Evolutionary conservation across 2,888 invertebrate genomes (phyloP).

Genomic region (Ichneumon xanthorius): DNA sequence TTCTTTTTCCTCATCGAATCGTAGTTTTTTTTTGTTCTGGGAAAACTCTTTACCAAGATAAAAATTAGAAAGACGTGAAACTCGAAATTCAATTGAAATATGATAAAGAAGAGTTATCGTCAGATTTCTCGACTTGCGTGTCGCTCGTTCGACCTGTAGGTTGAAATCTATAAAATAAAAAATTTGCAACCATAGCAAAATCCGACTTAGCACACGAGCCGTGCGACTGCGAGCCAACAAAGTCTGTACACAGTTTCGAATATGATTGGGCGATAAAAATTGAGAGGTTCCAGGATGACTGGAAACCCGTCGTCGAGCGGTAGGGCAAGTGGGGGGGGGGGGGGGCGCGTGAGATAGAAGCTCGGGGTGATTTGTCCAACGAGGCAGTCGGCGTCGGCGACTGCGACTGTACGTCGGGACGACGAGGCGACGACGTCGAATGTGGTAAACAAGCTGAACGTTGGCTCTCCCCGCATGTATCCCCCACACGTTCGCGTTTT

Average conservation of each 20-base stretch:
- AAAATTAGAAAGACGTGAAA: too few relatives aligned
- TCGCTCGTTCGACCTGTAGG: not conserved
- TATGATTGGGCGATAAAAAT: conserved; percentile 63
- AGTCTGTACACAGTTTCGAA: conserved; percentile 30
- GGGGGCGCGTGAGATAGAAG: conserved; percentile 9
- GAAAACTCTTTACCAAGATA: not conserved
- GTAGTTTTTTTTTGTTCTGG: not conserved
- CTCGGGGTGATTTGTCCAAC: conserved; percentile 60
- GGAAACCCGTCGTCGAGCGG: not conserved
- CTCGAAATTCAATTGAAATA: too few relatives aligned
- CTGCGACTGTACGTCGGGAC: conserved; percentile 62
- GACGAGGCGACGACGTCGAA: conserved; percentile 49
- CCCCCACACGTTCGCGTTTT: not conserved
- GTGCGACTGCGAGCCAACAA: conserved; percentile 15
- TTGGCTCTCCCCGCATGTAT: conserved; percentile 15
- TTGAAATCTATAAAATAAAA: not conserved
- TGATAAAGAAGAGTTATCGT: not conserved
- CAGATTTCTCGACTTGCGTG: not conserved
- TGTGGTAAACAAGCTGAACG: conserved; percentile 60
- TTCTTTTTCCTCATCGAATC: not conserved
- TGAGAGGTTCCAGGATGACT: conserved; percentile 49
- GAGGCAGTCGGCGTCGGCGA: conserved; percentile 59
- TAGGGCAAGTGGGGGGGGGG: not conserved
- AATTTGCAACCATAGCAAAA: not conserved
- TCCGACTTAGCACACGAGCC: not conserved